Conservation (phyloP, 2,888 invertebrate genomes). For the Rambutsinella grinnellia region DNA sequence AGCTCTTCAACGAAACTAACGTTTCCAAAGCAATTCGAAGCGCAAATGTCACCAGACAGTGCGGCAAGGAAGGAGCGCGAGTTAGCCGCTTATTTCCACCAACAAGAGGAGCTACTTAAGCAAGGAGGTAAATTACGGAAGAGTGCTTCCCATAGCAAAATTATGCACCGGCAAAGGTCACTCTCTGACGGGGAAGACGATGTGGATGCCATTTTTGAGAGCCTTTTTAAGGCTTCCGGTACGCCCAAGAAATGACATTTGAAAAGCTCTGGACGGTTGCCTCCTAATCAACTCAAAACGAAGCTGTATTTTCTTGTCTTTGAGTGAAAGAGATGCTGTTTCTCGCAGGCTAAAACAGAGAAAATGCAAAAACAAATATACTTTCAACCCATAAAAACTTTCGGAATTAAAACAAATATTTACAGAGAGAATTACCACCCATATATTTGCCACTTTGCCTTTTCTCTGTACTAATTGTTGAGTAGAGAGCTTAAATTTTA, state of each 20-base stretch:
- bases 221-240: slow-evolving; percentile 76
- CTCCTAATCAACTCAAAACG: neutral
- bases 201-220: slow-evolving; percentile 90
- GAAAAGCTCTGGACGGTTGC: slow-evolving; percentile 82
- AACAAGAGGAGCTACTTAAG: slow-evolving; percentile 13
- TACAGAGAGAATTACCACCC: slow-evolving; percentile 34
- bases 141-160: slow-evolving; percentile 68
- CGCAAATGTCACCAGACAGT: slow-evolving; percentile 79
- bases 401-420: too few relatives aligned
- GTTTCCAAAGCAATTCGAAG: slow-evolving; percentile 85
- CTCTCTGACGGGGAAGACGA: slow-evolving; percentile 73
- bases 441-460: slow-evolving; percentile 41
- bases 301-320: slow-evolving; percentile 4
- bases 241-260: slow-evolving; percentile 80
- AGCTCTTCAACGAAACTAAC: slow-evolving; percentile 38
- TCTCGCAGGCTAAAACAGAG: too few relatives aligned
- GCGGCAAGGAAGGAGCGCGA: slow-evolving; percentile 79
- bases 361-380: slow-evolving; percentile 16
- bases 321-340: too few relatives aligned
- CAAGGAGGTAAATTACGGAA: slow-evolving; percentile 59
- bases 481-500: too few relatives aligned
- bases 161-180: slow-evolving; percentile 63
- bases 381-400: slow-evolving; percentile 1
- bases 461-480: too few relatives aligned
- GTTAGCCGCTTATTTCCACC: slow-evolving; percentile 79